Evolutionary conservation across 2,113 vertebrate genomes (phyloP), one percentile per base, ranked within the genome.

Genomic region (Silurus meridionalis): DNA sequence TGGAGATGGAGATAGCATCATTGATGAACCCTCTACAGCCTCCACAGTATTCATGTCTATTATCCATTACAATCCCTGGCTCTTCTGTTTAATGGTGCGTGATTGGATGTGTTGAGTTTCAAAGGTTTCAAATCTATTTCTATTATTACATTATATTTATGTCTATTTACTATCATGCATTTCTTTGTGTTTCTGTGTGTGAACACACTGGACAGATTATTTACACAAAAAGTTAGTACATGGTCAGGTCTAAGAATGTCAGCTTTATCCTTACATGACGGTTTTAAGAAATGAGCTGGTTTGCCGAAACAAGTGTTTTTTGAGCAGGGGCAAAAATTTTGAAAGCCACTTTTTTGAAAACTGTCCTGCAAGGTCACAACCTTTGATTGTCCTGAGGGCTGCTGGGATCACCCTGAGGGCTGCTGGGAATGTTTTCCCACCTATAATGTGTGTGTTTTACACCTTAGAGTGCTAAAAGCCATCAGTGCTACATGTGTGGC

Each of bases 381-480:
- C 86, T 87, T 67, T 87, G 83, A 37, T 37, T 37, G 86, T 52
- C 72, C 7, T 58, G 58, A 78, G 89, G 85, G 85, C 88, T 82
- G 14, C 53, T 82, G 87, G 72, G 75, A 84, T 37, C 80, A 71
- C 85, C 82, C 69, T 53, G 58, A 72, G 89, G 85, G 85, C 88
- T 82, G 19, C 53, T 82, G 87, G 72, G 75, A 84, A 85, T 91
- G 85, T 87, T 88, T 91, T 91, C 85, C 90, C 91, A 90, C 90
- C 89, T 89, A 84, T 80, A 87, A 90, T 88, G 88, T 89, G 85
- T 90, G 87, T 88, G 88, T 88, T 87, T 88, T 86, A 85, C 90
- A 89, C 88, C 84, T 88, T 58, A 28, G 28, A 87, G 91, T 90
- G 91, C 90, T 91, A 90, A 92, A 92, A 91, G 90, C 90, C 46